Evolutionary conservation across 2,888 invertebrate species (phyloP).

Genomic region (Formica aserva): DNA sequence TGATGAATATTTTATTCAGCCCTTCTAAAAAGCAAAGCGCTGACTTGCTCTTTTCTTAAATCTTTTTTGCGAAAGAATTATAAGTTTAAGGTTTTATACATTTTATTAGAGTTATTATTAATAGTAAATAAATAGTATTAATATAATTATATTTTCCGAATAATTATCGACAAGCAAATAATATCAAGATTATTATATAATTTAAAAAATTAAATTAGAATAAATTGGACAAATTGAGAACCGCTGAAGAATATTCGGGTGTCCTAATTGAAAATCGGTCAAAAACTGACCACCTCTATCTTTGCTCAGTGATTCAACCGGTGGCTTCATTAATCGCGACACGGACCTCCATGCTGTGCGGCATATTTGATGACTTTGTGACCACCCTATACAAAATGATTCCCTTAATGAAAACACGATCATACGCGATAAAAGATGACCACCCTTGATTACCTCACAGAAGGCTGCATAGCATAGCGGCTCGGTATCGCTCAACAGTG

Average conservation of each 20-base stretch:
- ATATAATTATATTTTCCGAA: neutral
- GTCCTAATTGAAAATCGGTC: constrained; percentile 77
- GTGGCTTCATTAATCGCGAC: constrained; percentile 79
- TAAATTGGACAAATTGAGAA: constrained; percentile 62
- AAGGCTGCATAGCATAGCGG: constrained; percentile 14
- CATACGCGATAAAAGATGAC: constrained; percentile 73
- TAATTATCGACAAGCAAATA: neutral
- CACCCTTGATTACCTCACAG: constrained; percentile 59
- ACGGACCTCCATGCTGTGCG: constrained; percentile 74
- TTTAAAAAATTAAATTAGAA: neutral
- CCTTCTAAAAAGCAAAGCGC: neutral
- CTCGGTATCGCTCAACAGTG: constrained; percentile 32
- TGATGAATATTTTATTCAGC: neutral
- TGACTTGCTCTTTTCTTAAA: neutral
- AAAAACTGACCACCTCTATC: constrained; percentile 73
- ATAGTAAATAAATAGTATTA: neutral
- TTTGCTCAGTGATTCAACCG: constrained; percentile 74
- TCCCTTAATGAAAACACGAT: constrained; percentile 78
- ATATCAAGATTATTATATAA: neutral
- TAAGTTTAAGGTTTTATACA: neutral
- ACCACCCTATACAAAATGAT: constrained; percentile 73
- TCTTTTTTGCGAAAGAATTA: neutral
- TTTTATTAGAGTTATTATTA: neutral
- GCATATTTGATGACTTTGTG: constrained; percentile 74
- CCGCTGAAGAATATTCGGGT: constrained; percentile 58